Evolutionary conservation across 2,797 vertebrate genomes (phyloP).

Genomic region (Melanotaenia nigrans): DNA sequence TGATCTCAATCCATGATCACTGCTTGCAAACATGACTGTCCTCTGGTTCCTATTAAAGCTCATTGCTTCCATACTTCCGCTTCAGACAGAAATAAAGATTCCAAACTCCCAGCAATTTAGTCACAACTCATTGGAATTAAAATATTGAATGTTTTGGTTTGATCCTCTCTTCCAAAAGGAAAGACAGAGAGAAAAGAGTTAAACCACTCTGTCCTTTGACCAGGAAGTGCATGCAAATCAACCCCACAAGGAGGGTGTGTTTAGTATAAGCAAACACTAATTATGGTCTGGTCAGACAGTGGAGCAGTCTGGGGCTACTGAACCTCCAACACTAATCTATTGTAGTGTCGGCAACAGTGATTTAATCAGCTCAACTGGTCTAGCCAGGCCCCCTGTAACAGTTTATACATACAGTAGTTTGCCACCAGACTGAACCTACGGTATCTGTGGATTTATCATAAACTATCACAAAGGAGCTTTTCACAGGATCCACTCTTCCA

Average conservation of each 20-base stretch:
- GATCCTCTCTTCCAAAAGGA: constrained; percentile 38
- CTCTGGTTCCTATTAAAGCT: constrained; percentile 80
- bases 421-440: constrained; percentile 64
- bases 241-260: constrained; percentile 70
- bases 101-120: constrained; percentile 67
- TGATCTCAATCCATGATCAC: constrained; percentile 67
- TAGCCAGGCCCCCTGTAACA: constrained; percentile 61
- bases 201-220: constrained; percentile 72
- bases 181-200: constrained; percentile 19
- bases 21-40: constrained; percentile 68
- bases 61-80: constrained; percentile 80
- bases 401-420: constrained; percentile 51
- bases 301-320: constrained; percentile 70
- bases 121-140: constrained; percentile 68
- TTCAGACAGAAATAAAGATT: constrained; percentile 72
- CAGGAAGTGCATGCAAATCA: constrained; percentile 80
- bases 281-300: constrained; percentile 75
- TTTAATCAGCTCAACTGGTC: constrained; percentile 73
- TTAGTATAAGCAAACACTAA: constrained; percentile 83
- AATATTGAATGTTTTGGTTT: constrained; percentile 63
- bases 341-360: constrained; percentile 80
- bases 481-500: constrained; percentile 77
- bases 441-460: constrained; percentile 81
- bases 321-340: constrained; percentile 75
- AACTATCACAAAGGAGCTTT: constrained; percentile 80